Evolutionary conservation across 2,113 vertebrate genomes (phyloP).

Genomic region (Hiodon alosoides): DNA sequence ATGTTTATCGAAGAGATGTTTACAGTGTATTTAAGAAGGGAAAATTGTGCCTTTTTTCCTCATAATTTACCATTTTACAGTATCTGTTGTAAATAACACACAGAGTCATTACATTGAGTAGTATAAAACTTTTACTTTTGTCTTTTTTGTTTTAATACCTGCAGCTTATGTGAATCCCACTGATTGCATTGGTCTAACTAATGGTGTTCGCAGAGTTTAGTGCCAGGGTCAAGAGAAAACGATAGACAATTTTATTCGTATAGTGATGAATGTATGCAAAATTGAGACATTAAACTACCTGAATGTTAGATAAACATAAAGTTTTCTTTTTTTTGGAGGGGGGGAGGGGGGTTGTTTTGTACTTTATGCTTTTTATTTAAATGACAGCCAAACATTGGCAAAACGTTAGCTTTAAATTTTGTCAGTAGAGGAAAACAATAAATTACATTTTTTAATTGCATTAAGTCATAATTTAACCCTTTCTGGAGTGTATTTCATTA

Average conservation of each 20-base stretch:
- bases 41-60: constrained; percentile 99
- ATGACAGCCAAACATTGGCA: constrained; percentile 5
- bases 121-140: constrained; percentile 79
- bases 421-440: constrained; percentile 22
- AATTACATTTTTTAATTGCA: background rate
- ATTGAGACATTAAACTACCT: constrained; percentile 57
- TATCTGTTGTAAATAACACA: constrained; percentile 96
- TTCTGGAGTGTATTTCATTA: background rate
- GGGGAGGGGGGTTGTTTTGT: constrained; percentile 32
- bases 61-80: constrained; percentile 93
- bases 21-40: constrained; percentile 99
- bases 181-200: constrained; percentile 38
- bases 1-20: constrained; percentile 97
- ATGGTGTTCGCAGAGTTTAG: constrained; percentile 23
- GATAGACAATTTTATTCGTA: constrained; percentile 24
- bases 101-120: constrained; percentile 74
- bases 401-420: background rate
- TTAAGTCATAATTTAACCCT: background rate
- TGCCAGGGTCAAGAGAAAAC: constrained; percentile 24
- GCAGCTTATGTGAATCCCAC: constrained; percentile 48
- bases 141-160: constrained; percentile 56
- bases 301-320: constrained; percentile 59
- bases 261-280: constrained; percentile 59
- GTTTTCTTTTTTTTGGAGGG: constrained; percentile 21
- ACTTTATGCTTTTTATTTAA: constrained; percentile 25